These are phyloP conservation scores for Stenodera caucasica DNA, from an alignment of 2,888 invertebrate genomes.

Conservation along the genomic window DNA sequence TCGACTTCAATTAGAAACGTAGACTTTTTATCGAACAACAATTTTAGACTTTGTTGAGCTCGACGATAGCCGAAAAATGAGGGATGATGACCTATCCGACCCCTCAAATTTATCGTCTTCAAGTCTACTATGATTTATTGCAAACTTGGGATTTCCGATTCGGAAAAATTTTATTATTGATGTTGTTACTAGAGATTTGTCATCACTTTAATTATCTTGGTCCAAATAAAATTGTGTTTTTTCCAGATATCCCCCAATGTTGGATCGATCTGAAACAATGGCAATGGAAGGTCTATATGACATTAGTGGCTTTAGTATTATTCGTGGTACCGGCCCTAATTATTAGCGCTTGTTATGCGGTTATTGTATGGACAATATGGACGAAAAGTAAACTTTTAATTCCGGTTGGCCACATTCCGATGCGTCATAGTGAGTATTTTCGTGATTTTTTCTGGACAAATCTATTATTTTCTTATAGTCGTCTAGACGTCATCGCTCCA, in stretches of 20 bases:
- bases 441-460: neutral
- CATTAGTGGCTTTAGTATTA: constrained; percentile 75
- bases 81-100: too few species aligned
- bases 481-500: constrained; percentile 2
- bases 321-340: constrained; percentile 86
- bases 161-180: too few species aligned
- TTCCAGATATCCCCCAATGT: constrained; percentile 73
- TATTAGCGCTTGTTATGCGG: constrained; percentile 86
- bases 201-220: too few species aligned
- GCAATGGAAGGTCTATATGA: constrained; percentile 89
- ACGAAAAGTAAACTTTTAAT: constrained; percentile 73
- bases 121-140: too few species aligned
- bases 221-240: constrained; percentile 15
- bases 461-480: neutral
- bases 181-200: too few species aligned
- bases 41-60: too few species aligned
- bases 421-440: constrained; percentile 46
- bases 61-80: too few species aligned
- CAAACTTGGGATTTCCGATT: too few species aligned
- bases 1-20: too few species aligned
- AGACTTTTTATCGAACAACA: too few species aligned
- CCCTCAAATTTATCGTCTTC: too few species aligned
- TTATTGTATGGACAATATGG: constrained; percentile 93
- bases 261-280: constrained; percentile 82
- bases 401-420: constrained; percentile 49